phyloP scores from a whole-genome alignment of 2,888 invertebrate genomes.

The Lordiphosa fenestrarum region DNA sequence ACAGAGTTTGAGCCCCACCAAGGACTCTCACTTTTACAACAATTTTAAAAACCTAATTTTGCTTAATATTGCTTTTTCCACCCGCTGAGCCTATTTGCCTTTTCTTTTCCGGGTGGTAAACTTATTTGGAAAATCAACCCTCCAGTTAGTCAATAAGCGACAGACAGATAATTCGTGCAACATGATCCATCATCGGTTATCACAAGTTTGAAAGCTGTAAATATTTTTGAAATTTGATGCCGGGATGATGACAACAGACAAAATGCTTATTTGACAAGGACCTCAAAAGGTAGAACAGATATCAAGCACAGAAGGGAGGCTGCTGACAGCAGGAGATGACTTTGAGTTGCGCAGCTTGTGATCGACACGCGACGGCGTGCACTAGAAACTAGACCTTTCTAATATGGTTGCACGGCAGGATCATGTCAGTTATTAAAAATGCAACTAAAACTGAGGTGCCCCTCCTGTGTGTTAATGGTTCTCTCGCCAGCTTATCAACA shows the following conservation, averaged over 20 bases:
- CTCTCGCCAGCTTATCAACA: conserved; percentile 59
- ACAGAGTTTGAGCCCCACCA: no score
- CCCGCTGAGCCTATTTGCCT: no score
- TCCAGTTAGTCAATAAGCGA: conserved; percentile 57
- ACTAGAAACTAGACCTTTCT: conserved; percentile 42
- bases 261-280: conserved; percentile 24
- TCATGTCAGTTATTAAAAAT: conserved; percentile 56
- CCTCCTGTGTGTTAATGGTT: conserved; percentile 51
- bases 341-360: conserved; percentile 55
- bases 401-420: conserved; percentile 57
- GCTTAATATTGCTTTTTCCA: no score
- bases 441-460: conserved; percentile 8
- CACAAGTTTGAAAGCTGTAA: conserved; percentile 58
- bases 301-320: conserved; percentile 35
- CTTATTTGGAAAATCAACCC: conserved; percentile 16
- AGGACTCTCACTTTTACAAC: no score
- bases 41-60: no score
- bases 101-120: no score
- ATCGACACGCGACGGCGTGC: conserved; percentile 60
- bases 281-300: conserved; percentile 16
- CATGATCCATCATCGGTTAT: conserved; percentile 64
- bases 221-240: conserved; percentile 66
- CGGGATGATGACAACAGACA: conserved; percentile 69
- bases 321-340: conserved; percentile 55
- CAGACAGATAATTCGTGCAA: conserved; percentile 46